Conservation (phyloP, 2,888 invertebrate genomes). For the Plagodis pulveraria region DNA sequence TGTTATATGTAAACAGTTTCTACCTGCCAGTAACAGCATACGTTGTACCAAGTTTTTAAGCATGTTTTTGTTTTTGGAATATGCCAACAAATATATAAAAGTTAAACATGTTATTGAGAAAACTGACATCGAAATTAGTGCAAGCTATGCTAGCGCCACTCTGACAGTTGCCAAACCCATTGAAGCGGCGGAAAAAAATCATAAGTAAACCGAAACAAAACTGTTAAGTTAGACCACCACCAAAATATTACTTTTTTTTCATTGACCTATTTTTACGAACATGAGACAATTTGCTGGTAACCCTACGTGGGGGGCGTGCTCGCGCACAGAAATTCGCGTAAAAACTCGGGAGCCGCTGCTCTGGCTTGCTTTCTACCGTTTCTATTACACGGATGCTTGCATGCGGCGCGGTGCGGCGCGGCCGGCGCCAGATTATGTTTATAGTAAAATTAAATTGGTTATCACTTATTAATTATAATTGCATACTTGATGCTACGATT, state of each 20-base stretch:
- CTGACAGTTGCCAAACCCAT: too few relatives aligned
- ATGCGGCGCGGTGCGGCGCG: constrained; percentile 35
- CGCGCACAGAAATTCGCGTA: constrained; percentile 57
- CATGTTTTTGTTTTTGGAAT: too few relatives aligned
- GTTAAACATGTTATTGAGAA: too few relatives aligned
- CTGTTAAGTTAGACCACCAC: background rate
- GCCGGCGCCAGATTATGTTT: constrained; percentile 24
- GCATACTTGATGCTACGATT: constrained; percentile 3
- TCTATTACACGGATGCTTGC: constrained; percentile 74
- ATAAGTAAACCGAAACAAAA: too few relatives aligned
- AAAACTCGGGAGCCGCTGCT: constrained; percentile 50
- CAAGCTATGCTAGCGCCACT: too few relatives aligned
- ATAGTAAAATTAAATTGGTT: constrained; percentile 22
- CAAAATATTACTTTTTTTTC: background rate
- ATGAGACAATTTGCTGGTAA: constrained; percentile 13
- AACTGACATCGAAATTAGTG: too few relatives aligned
- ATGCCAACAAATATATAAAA: too few relatives aligned
- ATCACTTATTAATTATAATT: constrained; percentile 17
- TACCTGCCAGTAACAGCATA: too few relatives aligned
- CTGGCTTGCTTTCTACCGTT: constrained; percentile 70
- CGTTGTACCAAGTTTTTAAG: too few relatives aligned
- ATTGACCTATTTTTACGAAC: background rate
- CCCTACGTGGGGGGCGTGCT: constrained; percentile 29
- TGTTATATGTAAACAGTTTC: too few relatives aligned
- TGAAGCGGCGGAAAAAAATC: too few relatives aligned